A percentile compares a stretch with the other conserved stretches of the same genome.
Conservation (phyloP, 2,888 invertebrate species). For the Pammene fasciana region DNA sequence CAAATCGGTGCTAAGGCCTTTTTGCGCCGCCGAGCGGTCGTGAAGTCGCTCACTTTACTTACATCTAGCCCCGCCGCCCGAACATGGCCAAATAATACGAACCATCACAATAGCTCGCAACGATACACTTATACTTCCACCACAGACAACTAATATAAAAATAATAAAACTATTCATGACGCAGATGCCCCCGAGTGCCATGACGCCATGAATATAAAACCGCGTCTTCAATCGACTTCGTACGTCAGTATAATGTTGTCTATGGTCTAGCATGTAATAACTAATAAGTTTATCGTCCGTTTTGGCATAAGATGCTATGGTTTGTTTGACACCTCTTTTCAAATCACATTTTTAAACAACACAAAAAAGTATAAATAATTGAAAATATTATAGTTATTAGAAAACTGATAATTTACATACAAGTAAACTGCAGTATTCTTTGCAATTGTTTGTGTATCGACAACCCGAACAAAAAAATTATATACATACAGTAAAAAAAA, state of each 20-base stretch:
- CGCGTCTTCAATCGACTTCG: neutral
- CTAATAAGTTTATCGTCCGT: neutral
- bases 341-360: neutral
- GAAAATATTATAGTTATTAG: neutral
- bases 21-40: slow-evolving; percentile 50
- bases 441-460: neutral
- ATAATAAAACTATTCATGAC: neutral
- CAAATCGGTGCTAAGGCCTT: slow-evolving; percentile 54
- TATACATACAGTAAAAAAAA: neutral
- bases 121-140: neutral
- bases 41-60: slow-evolving; percentile 43
- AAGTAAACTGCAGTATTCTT: neutral
- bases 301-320: slow-evolving; percentile 7
- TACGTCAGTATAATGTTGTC: neutral
- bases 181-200: too few species aligned
- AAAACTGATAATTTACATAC: neutral
- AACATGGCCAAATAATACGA: slow-evolving; percentile 5
- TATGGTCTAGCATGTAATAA: neutral
- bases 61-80: slow-evolving; percentile 21
- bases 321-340: slow-evolving; percentile 8
- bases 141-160: neutral
- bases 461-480: too few species aligned
- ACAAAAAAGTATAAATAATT: slow-evolving; percentile 5
- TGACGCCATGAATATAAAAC: too few species aligned
- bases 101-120: neutral